Conservation (phyloP, 2,888 invertebrate genomes). For the Falcaria lacertinaria region DNA sequence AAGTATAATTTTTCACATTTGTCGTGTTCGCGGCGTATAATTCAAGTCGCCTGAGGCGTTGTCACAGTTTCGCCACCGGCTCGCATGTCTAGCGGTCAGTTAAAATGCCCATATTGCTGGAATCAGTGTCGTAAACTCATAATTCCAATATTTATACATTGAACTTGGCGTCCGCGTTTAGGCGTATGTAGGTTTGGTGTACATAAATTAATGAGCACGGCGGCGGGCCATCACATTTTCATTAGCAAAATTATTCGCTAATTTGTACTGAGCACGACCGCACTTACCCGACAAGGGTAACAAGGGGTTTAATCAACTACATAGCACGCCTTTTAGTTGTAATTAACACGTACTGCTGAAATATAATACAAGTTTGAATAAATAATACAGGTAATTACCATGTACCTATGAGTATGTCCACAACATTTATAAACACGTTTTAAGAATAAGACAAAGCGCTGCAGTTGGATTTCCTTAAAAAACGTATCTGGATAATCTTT, state of each 20-base stretch:
- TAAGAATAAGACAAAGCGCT: background rate
- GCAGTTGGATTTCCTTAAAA: background rate
- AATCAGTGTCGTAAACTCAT: constrained; percentile 36
- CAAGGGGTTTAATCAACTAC: constrained; percentile 54
- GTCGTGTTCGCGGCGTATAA: constrained; percentile 43
- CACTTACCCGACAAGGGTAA: constrained; percentile 45
- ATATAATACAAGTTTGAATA: constrained; percentile 19
- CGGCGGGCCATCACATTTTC: constrained; percentile 49
- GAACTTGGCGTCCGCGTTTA: background rate
- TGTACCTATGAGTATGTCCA: too few relatives aligned
- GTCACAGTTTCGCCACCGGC: constrained; percentile 34
- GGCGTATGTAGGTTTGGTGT: constrained; percentile 21
- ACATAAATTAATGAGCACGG: constrained; percentile 38
- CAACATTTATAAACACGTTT: too few relatives aligned
- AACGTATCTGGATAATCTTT: background rate
- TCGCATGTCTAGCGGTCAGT: constrained; percentile 19
- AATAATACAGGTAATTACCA: too few relatives aligned
- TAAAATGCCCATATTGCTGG: constrained; percentile 21
- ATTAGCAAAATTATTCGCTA: constrained; percentile 68
- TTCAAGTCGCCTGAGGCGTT: constrained; percentile 46
- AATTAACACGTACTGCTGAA: constrained; percentile 50
- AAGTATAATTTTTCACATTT: constrained; percentile 36
- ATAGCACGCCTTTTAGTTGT: constrained; percentile 54
- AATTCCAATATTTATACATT: constrained; percentile 30
- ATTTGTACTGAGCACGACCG: constrained; percentile 58